Conservation (phyloP, 1,140 invertebrate genomes). For the Palaemon carinicauda region DNA sequence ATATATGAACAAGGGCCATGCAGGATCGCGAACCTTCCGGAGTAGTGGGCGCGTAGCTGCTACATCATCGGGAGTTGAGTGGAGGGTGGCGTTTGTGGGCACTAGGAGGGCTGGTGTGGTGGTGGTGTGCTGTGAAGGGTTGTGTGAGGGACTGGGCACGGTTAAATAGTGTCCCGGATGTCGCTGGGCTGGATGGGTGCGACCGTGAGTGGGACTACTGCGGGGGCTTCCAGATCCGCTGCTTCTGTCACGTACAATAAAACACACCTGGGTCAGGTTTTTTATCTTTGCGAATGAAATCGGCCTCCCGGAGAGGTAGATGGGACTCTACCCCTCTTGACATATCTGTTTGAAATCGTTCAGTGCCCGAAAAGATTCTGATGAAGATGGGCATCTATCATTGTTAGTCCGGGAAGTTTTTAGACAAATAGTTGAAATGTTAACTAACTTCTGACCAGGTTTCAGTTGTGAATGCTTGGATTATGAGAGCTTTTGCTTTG, state of each 20-base stretch:
- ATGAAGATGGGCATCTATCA: too few species aligned
- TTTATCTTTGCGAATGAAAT: too few species aligned
- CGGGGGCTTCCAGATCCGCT: conserved; percentile 35
- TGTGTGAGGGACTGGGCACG: not conserved
- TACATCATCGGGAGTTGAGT: conserved; percentile 8
- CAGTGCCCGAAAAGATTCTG: too few species aligned
- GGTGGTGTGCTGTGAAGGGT: not conserved
- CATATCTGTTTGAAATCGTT: too few species aligned
- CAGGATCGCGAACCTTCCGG: conserved; percentile 19
- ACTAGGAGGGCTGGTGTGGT: not conserved
- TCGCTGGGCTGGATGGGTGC: not conserved
- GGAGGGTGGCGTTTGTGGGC: conserved; percentile 4
- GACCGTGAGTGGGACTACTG: conserved; percentile 37
- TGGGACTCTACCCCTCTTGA: too few species aligned
- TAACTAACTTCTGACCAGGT: too few species aligned
- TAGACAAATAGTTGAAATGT: too few species aligned
- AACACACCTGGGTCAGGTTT: too few species aligned
- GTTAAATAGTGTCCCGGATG: conserved; percentile 27
- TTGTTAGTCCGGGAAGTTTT: too few species aligned
- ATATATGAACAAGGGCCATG: not conserved
- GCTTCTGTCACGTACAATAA: not conserved
- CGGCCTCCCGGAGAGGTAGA: too few species aligned
- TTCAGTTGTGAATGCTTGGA: too few species aligned
- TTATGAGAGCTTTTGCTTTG: too few species aligned
- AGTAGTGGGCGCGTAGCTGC: not conserved